phyloP scores from a whole-genome alignment of 2,113 vertebrate species.

The Terrapene triunguis region DNA sequence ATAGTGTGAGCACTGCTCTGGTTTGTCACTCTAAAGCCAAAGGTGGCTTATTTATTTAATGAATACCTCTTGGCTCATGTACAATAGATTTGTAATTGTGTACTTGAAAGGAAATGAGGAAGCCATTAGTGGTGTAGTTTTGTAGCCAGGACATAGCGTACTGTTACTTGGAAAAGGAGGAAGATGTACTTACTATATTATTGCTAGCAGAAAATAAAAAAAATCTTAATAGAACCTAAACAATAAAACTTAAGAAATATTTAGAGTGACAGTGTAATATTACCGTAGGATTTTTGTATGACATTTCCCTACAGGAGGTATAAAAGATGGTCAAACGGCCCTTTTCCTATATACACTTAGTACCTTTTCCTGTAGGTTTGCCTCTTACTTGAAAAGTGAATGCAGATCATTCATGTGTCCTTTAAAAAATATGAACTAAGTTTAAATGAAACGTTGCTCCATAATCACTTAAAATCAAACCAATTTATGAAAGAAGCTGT shows the following conservation, averaged over 20 bases:
- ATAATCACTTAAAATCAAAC: background rate
- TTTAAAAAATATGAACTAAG: background rate
- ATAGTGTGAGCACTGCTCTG: background rate
- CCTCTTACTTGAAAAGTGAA: background rate
- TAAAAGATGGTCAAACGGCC: background rate
- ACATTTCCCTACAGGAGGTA: background rate
- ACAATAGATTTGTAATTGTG: background rate
- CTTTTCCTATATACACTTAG: background rate
- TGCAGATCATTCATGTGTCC: background rate
- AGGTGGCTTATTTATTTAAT: background rate
- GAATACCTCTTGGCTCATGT: background rate
- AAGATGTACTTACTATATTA: background rate
- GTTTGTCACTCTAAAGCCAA: background rate
- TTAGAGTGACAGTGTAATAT: background rate
- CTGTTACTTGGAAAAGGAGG: background rate
- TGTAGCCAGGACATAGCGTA: background rate
- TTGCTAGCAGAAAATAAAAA: background rate
- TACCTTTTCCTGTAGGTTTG: background rate
- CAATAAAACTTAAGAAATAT: background rate
- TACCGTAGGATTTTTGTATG: background rate
- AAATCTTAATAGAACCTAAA: background rate
- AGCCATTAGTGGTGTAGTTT: background rate
- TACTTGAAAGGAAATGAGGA: background rate
- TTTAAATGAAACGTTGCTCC: background rate
- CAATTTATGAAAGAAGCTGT: background rate